Conservation (phyloP, 2,113 vertebrate genomes). For the Prionailurus bengalensis region DNA sequence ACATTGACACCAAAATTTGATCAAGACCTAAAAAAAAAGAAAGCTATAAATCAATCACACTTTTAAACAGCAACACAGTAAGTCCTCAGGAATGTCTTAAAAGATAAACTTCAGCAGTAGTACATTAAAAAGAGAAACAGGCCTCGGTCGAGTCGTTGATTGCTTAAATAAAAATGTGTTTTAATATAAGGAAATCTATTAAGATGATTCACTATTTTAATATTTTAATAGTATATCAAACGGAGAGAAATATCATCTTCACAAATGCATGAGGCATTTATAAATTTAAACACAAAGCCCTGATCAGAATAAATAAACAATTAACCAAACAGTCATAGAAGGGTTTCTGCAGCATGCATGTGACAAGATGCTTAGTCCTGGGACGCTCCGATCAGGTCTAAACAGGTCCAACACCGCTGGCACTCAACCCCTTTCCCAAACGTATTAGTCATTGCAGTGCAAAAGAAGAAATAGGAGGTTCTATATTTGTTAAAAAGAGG, state of each 20-base stretch:
- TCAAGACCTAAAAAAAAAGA: neutral
- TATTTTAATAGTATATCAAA: constrained; percentile 43
- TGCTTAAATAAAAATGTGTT: constrained; percentile 45
- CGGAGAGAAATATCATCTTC: constrained; percentile 44
- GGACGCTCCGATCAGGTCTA: neutral
- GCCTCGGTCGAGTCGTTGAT: neutral
- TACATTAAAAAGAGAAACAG: neutral
- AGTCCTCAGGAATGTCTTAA: neutral
- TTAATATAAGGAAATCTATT: constrained; percentile 26
- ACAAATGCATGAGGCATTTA: constrained; percentile 49
- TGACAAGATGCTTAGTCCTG: neutral
- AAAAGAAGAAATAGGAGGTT: neutral
- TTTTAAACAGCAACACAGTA: neutral
- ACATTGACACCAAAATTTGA: neutral
- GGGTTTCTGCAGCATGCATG: neutral
- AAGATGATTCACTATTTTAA: constrained; percentile 19
- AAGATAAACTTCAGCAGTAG: too few species aligned
- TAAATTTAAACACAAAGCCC: constrained; percentile 57
- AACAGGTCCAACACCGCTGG: neutral
- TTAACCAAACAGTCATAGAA: neutral
- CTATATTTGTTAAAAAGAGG: neutral
- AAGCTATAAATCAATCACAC: neutral
- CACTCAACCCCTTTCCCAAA: neutral
- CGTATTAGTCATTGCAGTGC: neutral
- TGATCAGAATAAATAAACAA: constrained; percentile 64